Evolutionary conservation across 2,888 invertebrate species (phyloP).

Genomic region (Dryadula phaetusa): DNA sequence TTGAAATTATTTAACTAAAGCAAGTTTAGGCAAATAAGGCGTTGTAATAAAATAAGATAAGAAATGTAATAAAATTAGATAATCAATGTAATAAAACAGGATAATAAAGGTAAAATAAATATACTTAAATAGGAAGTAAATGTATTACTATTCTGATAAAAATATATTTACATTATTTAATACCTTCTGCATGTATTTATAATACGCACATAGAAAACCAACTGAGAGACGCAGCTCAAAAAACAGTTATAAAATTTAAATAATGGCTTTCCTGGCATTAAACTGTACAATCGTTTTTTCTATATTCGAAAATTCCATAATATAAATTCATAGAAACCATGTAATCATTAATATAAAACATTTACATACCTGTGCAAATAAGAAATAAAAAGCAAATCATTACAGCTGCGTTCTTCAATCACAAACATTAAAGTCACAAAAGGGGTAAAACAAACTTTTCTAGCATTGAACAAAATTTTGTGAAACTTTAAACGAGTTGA

Average conservation of each 20-base stretch:
- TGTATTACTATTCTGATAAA: too few species aligned
- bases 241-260: not conserved
- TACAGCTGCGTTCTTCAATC: constrained; percentile 62
- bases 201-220: not conserved
- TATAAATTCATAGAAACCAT: not conserved
- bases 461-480: constrained; percentile 70
- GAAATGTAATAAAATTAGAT: too few species aligned
- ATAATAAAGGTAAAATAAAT: too few species aligned
- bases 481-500: constrained; percentile 67
- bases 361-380: constrained; percentile 69
- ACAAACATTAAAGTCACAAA: constrained; percentile 62
- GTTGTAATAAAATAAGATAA: too few species aligned
- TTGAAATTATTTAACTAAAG: too few species aligned
- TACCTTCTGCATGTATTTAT: too few species aligned
- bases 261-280: not conserved
- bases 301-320: not conserved
- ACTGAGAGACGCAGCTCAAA: not conserved
- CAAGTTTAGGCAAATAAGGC: too few species aligned
- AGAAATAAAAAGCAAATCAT: constrained; percentile 72
- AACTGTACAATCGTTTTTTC: not conserved
- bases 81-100: too few species aligned
- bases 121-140: too few species aligned
- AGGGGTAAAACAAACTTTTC: constrained; percentile 64
- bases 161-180: too few species aligned
- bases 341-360: not conserved